Percentiles rank a stretch among this genome's conserved stretches.
Evolutionary conservation across 2,888 invertebrate species (phyloP).

Genomic region (Hipparchia sbordonii): DNA sequence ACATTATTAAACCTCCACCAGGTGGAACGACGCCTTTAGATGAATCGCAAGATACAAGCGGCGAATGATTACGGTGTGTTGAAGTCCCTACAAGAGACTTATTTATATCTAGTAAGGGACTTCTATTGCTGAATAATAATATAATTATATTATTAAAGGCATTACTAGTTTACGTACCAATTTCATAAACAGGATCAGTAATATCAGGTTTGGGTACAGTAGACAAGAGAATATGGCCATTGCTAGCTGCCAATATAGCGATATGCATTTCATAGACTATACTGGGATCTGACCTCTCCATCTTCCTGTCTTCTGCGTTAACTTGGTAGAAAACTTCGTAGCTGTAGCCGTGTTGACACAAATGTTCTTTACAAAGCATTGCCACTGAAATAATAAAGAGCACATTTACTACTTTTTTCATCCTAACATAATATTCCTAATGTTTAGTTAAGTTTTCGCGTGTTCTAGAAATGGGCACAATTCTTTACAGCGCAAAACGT

Average conservation of each 20-base stretch:
- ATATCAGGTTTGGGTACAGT: constrained; percentile 68
- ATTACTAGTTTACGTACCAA: constrained; percentile 65
- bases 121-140: too few species aligned
- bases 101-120: too few species aligned
- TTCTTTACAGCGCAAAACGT: too few species aligned
- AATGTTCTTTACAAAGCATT: constrained; percentile 79
- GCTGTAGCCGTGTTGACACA: constrained; percentile 79
- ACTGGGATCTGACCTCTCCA: constrained; percentile 45
- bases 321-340: constrained; percentile 84
- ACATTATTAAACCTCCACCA: neutral
- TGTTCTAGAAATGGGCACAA: too few species aligned
- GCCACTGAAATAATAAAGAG: constrained; percentile 57
- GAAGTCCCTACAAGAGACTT: too few species aligned
- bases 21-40: too few species aligned
- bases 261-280: constrained; percentile 84
- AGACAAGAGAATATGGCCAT: constrained; percentile 87
- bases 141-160: too few species aligned
- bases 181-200: constrained; percentile 85
- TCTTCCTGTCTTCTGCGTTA: constrained; percentile 50
- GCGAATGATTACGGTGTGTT: too few species aligned
- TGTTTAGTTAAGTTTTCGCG: too few species aligned
- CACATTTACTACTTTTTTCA: neutral
- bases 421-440: neutral
- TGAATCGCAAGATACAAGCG: too few species aligned
- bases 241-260: constrained; percentile 85